Evolutionary conservation across 1,140 invertebrate species (phyloP).

Genomic region (Drosophila dunni): DNA sequence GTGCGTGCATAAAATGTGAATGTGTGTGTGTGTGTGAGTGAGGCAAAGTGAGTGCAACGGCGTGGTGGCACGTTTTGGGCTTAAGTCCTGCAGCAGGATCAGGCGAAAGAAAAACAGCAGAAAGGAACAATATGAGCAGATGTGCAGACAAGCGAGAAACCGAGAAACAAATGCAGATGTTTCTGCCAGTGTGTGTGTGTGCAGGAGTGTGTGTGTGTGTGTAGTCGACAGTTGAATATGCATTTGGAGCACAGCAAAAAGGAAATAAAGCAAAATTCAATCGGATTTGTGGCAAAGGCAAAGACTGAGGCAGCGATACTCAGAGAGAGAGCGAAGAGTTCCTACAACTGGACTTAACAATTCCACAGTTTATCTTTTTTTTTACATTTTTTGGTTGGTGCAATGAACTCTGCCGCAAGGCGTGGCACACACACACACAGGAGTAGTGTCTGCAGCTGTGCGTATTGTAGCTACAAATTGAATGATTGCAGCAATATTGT

Average conservation of each 20-base stretch:
- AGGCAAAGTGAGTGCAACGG: conserved; percentile 34
- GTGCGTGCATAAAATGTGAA: conserved; percentile 34
- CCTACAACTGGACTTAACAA: conserved; percentile 38
- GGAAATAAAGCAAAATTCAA: conserved; percentile 60
- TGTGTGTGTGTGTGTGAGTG: conserved; percentile 18
- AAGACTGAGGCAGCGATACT: neutral
- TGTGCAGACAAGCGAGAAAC: conserved; percentile 61
- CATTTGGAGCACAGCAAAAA: conserved; percentile 42
- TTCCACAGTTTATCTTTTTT: conserved; percentile 32
- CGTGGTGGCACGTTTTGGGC: conserved; percentile 43
- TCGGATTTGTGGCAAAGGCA: conserved; percentile 48
- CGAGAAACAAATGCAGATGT: conserved; percentile 66
- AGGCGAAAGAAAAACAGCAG: conserved; percentile 37
- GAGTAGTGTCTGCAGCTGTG: conserved; percentile 10
- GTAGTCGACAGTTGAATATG: conserved; percentile 53
- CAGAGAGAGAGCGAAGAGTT: neutral
- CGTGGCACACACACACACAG: conserved; percentile 6
- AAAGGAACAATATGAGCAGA: conserved; percentile 72
- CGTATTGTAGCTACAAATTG: conserved; percentile 60
- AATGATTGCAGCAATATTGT: conserved; percentile 67
- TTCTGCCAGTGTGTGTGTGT: conserved; percentile 33
- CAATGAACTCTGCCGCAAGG: conserved; percentile 43
- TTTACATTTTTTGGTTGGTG: conserved; percentile 18
- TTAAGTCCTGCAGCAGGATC: conserved; percentile 56
- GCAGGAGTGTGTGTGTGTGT: conserved; percentile 33